phyloP scores from a whole-genome alignment of 2,888 invertebrate species.

The Campoplex nolae region DNA sequence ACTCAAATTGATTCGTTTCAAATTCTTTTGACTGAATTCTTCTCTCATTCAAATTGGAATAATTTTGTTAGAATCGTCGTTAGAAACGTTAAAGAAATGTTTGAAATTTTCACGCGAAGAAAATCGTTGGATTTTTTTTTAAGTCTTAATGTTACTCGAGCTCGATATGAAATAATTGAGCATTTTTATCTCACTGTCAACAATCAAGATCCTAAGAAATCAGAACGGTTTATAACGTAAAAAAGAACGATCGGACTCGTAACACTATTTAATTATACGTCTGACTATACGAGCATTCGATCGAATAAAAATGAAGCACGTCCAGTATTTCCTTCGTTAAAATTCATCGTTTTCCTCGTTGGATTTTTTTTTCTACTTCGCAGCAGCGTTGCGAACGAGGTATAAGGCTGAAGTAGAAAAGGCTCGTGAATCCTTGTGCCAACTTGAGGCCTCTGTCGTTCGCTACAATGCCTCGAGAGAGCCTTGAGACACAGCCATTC shows the following conservation, averaged over 20 bases:
- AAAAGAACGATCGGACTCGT: neutral
- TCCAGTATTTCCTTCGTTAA: neutral
- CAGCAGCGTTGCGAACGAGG: slow-evolving; percentile 12
- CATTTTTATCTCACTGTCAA: neutral
- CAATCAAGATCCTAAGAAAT: neutral
- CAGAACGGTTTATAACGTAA: neutral
- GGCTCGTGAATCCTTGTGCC: slow-evolving; percentile 55
- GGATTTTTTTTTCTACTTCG: slow-evolving; percentile 24
- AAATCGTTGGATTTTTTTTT: neutral
- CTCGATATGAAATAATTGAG: neutral
- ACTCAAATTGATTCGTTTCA: neutral
- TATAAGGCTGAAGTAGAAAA: slow-evolving; percentile 44
- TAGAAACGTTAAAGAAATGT: neutral
- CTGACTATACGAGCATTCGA: neutral
- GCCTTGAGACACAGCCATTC: slow-evolving; percentile 57
- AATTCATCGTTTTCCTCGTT: slow-evolving; percentile 16
- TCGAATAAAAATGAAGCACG: slow-evolving; percentile 5
- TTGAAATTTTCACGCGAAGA: neutral
- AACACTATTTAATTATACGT: neutral
- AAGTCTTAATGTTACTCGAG: neutral
- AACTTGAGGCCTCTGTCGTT: slow-evolving; percentile 18
- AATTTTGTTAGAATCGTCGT: neutral
- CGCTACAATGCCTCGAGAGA: slow-evolving; percentile 38
- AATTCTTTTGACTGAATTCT: neutral
- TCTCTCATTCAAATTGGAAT: neutral